Conservation (phyloP, 2,113 vertebrate species). For the Uropsilus gracilis region DNA sequence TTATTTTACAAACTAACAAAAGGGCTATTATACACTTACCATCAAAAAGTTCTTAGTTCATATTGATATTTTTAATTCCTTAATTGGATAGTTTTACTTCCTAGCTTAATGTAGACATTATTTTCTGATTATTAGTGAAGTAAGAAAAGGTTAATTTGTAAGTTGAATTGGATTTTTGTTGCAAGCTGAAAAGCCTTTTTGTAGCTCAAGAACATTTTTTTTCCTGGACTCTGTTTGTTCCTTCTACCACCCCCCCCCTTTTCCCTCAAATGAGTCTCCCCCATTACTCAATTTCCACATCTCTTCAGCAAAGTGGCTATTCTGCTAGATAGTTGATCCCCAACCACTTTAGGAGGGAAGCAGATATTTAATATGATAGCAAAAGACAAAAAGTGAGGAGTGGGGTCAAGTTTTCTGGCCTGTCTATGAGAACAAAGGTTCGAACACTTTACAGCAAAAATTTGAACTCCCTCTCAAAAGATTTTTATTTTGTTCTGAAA, state of each 20-base stretch:
- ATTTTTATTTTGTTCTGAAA: not conserved
- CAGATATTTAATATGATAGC: not conserved
- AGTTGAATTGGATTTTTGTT: conserved; percentile 77
- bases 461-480: not conserved
- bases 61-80: conserved; percentile 74
- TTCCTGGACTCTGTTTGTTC: not conserved
- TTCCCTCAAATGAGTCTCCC: not conserved
- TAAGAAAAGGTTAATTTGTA: conserved; percentile 62
- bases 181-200: conserved; percentile 73
- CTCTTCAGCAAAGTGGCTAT: conserved; percentile 42
- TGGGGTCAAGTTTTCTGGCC: not conserved
- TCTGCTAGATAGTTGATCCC: not conserved
- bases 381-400: not conserved
- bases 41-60: conserved; percentile 68
- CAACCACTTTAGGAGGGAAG: not conserved
- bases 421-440: not conserved
- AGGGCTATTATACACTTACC: conserved; percentile 67
- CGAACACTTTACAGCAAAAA: not conserved
- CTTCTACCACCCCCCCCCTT: not conserved
- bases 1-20: conserved; percentile 65
- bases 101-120: conserved; percentile 64
- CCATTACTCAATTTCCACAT: conserved; percentile 25
- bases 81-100: conserved; percentile 72
- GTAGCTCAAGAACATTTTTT: conserved; percentile 39
- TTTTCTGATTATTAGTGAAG: conserved; percentile 75